Percentiles rank a stretch among this genome's conserved stretches.
These are phyloP conservation scores for Melanocharis versteri DNA, from an alignment of 2,113 vertebrate genomes.

Conservation along the genomic window DNA sequence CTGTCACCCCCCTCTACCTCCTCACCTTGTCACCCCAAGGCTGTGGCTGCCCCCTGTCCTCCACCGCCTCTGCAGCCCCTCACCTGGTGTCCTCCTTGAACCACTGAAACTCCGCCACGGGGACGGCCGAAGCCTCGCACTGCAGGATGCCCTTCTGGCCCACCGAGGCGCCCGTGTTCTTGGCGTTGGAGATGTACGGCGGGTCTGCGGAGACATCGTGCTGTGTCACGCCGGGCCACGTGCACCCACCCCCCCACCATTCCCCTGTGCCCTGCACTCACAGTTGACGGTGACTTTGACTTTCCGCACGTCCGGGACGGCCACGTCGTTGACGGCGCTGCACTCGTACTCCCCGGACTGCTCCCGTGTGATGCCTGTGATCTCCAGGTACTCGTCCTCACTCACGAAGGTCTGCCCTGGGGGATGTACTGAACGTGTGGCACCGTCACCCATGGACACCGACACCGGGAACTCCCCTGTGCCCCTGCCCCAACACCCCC, in stretches of 20 bases:
- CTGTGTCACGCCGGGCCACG: rapidly evolving
- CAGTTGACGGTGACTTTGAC: constrained; percentile 94
- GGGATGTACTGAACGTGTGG: neutral
- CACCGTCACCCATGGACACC: neutral
- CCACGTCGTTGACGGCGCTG: constrained; percentile 91
- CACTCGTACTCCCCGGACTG: constrained; percentile 96
- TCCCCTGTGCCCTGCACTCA: constrained; percentile 62
- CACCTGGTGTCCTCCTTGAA: constrained; percentile 96
- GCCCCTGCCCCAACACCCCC: neutral
- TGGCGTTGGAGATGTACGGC: constrained; percentile 88
- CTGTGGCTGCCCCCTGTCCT: rapidly evolving
- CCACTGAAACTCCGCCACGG: constrained; percentile 93
- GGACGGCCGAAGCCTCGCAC: constrained; percentile 92
- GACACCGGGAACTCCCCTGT: too few species aligned
- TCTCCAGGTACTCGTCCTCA: constrained; percentile 91
- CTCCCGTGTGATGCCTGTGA: constrained; percentile 89
- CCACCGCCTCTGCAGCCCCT: neutral
- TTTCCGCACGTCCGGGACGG: constrained; percentile 82
- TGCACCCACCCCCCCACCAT: rapidly evolving
- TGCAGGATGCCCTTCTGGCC: constrained; percentile 92
- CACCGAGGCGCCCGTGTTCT: constrained; percentile 84
- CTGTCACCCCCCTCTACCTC: neutral
- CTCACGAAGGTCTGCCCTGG: constrained; percentile 86
- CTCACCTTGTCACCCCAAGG: neutral
- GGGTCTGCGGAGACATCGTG: constrained; percentile 73